Base-by-base conservation (phyloP, 2,888 invertebrate species). In the Caenorhabditis japonica region DNA sequence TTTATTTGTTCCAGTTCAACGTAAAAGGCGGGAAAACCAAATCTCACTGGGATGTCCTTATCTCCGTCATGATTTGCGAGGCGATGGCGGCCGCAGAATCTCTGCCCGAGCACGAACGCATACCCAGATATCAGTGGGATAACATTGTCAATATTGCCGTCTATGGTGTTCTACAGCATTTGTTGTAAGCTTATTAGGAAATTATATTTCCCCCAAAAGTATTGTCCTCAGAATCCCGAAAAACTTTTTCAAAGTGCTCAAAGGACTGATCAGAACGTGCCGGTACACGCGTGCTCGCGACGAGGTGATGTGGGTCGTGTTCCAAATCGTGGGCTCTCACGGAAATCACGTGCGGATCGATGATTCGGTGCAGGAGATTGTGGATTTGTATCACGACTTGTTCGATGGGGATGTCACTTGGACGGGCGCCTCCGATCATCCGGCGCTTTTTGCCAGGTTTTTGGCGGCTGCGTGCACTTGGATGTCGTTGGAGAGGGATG, bases 271-370 rank as follows among this genome's bases (percentile, higher is more conserved):
- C 13, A 52, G 53, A 10, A 58, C 52, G 27, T 64, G 62, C 39
- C 71, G 72, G 34, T 85, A 82, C 61, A 91, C 93, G 71, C 93
- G 94, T 88, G 95, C 96, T 0, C 91, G 97, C 49, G 97, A 97
- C 89, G 95, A 97, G 85, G 90, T 99, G n/a, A 97, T 99, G 97
- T 97, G 97, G 97, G 93, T 95, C 19, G 90, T 97, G 17, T 90
- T 99, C 43, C 97, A 99, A 89, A 97, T 95, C 86, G 94, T 97
- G 83, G 96, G 97, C 0, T 96, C 96, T 51, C 95, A 94, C 86
- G 95, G 95, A 12, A 56, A 36, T 12, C 30, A 52, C 84, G 94
- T 95, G 88, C 36, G 62, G 4, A 47, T 53, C 8, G 70, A 74
- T n/a, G 75, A 80, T 7, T 44, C 68, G 1, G 49, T 73, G 12